Base-by-base conservation (phyloP, 2,888 invertebrate genomes). In the Iphiclides podalirius region DNA sequence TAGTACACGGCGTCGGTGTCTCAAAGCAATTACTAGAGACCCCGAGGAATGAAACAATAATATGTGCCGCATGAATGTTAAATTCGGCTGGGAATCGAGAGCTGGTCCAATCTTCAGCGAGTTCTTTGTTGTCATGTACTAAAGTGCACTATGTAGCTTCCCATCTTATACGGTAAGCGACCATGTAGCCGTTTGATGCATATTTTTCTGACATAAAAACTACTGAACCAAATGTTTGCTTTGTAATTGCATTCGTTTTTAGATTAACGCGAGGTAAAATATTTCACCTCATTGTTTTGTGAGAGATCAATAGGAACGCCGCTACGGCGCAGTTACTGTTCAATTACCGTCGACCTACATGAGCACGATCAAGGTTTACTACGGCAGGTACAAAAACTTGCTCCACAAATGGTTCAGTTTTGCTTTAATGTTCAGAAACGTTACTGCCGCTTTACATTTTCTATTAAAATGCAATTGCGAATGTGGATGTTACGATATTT, bases 321-420 rank as follows among this genome's bases (percentile, higher is more conserved):
- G 28, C 43, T 28, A 44, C 49, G 17, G 49, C 49, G 49, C 43
- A 49, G 49, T 49, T 23, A 49, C 44, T 35, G 44, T 49, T 49
- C 39, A 49, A 49, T 49, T 49, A 49, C 39, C 44, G 39, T 8
- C 49, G 49, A 49, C 44, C 44, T 44, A 49, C 39, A 49, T 44
- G 17, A 8, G 26, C 38, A 44, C 34, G 26, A 28, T 40, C 35
- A 44, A 38, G 38, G 23, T 44, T 38, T 38, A 31, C 33, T 39
- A 39, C 13, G 20, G 8, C 34, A 15, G 34, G 34, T 44, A 35
- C 12, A 31, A 13, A 35, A 40, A 16, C 15, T 11, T 40, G 4
- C 26, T 23, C 11, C 12, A 12, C 14, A 14, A 35, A 14, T 13
- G 7, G 14, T 35, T 35, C 13, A 8, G 3, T 1, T 14, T 35